A percentile compares a stretch with the other conserved stretches of the same genome.
Conservation (phyloP, 2,888 invertebrate genomes). For the Pogonocherus hispidulus region DNA sequence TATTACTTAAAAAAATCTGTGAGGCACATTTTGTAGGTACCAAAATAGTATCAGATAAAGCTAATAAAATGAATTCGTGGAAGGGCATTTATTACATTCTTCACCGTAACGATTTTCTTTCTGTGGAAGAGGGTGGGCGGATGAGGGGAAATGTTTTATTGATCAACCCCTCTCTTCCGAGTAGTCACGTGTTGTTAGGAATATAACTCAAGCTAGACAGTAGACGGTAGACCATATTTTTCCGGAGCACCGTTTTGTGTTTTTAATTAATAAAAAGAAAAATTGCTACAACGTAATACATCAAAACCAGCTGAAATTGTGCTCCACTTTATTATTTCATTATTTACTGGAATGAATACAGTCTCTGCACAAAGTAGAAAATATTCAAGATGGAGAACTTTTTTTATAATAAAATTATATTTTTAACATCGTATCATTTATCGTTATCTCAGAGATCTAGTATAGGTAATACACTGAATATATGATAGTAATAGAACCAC, state of each 20-base stretch:
- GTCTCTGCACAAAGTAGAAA: conserved; percentile 1
- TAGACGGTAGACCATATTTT: conserved; percentile 64
- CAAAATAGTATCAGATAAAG: conserved; percentile 43
- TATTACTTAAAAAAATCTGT: background rate
- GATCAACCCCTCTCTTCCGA: conserved; percentile 70
- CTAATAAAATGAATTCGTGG: conserved; percentile 52
- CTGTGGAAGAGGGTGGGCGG: conserved; percentile 63
- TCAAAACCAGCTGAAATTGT: conserved; percentile 45
- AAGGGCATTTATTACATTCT: conserved; percentile 65
- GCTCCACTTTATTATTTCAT: conserved; percentile 33
- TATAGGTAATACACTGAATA: no score
- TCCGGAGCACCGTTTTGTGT: conserved; percentile 51
- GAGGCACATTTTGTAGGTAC: conserved; percentile 14
- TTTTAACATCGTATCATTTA: no score
- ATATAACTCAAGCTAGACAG: conserved; percentile 68
- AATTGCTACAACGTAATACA: conserved; percentile 50
- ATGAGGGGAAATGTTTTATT: conserved; percentile 71
- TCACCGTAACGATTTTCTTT: conserved; percentile 69
- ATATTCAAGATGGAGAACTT: background rate
- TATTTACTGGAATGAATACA: conserved; percentile 11
- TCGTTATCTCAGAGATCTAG: no score
- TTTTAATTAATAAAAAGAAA: conserved; percentile 60
- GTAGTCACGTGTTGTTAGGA: conserved; percentile 67
- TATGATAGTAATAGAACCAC: no score
- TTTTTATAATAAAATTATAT: background rate